phyloP scores from a whole-genome alignment of 2,888 invertebrate genomes.

The Serripes groenlandicus region DNA sequence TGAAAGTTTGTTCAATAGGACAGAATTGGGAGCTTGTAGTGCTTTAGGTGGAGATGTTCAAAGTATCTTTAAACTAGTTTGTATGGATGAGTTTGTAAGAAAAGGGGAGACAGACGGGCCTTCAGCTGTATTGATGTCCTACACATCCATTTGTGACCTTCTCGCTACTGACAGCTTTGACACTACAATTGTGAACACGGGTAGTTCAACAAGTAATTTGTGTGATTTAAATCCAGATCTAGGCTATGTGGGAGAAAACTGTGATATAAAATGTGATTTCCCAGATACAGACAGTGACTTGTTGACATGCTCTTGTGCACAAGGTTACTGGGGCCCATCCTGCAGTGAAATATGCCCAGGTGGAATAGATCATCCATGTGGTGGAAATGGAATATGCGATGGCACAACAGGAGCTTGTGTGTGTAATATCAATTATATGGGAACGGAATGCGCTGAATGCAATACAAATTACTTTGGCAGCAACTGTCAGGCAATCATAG shows the following conservation, averaged over 20 bases:
- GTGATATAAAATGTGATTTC: constrained; percentile 52
- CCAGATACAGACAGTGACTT: constrained; percentile 41
- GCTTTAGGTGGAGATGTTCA: constrained; percentile 1
- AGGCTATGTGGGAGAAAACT: constrained; percentile 57
- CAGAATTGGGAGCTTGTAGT: constrained; percentile 25
- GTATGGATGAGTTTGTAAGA: constrained; percentile 36
- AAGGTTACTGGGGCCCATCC: constrained; percentile 70
- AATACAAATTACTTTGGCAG: constrained; percentile 66
- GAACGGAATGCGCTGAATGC: constrained; percentile 68
- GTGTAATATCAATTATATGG: constrained; percentile 67
- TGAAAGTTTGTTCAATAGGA: constrained; percentile 20
- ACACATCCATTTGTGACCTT: constrained; percentile 24
- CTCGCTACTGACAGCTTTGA: constrained; percentile 11
- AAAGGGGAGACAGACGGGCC: constrained; percentile 18
- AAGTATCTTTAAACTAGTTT: constrained; percentile 21
- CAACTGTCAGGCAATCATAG: constrained; percentile 64
- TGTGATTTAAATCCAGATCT: constrained; percentile 23
- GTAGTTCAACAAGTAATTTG: constrained; percentile 29
- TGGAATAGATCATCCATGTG: constrained; percentile 69
- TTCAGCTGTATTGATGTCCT: constrained; percentile 20
- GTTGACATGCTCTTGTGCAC: constrained; percentile 61
- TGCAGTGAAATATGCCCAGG: constrained; percentile 73
- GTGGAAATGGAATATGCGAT: constrained; percentile 68
- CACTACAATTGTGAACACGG: neutral
- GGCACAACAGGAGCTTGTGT: constrained; percentile 66